A percentile compares a stretch with the other conserved stretches of the same genome.
Conservation (phyloP, 2,113 vertebrate genomes). For the Podarcis cretensis region DNA sequence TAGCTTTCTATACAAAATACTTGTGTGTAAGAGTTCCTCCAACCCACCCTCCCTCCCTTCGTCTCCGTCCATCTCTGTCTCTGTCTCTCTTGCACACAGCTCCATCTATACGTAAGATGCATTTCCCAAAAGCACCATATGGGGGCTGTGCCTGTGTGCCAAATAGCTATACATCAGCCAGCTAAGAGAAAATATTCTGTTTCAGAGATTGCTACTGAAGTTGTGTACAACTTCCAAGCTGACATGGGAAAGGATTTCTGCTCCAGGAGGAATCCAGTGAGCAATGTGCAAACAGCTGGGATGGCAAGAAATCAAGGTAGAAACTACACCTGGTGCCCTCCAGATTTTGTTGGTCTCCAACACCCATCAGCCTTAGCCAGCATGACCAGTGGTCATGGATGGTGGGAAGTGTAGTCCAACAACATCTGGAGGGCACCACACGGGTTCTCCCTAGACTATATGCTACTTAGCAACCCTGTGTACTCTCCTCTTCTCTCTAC, state of each 20-base stretch:
- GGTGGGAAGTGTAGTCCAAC: too few relatives aligned
- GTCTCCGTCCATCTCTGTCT: too few relatives aligned
- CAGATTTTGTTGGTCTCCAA: too few relatives aligned
- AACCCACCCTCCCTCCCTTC: too few relatives aligned
- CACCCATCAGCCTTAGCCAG: too few relatives aligned
- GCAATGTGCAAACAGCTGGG: neutral
- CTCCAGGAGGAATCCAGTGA: neutral
- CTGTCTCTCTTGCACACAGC: neutral
- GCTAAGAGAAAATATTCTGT: constrained; percentile 10
- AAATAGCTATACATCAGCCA: constrained; percentile 16
- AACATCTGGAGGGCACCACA: too few relatives aligned
- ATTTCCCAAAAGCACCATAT: constrained; percentile 1
- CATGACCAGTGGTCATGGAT: too few relatives aligned
- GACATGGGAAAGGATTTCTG: neutral
- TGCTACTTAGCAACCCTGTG: neutral
- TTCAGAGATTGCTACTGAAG: neutral
- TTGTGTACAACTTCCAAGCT: neutral
- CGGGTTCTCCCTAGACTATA: too few relatives aligned
- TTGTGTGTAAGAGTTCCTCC: too few relatives aligned
- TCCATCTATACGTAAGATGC: constrained; percentile 4
- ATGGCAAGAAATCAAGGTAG: neutral
- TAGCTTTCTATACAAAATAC: neutral
- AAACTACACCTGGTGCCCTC: neutral
- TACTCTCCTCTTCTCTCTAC: neutral
- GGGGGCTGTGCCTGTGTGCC: neutral